phyloP scores from a whole-genome alignment of 1,140 invertebrate species.

The Cardiocondyla obscurior region DNA sequence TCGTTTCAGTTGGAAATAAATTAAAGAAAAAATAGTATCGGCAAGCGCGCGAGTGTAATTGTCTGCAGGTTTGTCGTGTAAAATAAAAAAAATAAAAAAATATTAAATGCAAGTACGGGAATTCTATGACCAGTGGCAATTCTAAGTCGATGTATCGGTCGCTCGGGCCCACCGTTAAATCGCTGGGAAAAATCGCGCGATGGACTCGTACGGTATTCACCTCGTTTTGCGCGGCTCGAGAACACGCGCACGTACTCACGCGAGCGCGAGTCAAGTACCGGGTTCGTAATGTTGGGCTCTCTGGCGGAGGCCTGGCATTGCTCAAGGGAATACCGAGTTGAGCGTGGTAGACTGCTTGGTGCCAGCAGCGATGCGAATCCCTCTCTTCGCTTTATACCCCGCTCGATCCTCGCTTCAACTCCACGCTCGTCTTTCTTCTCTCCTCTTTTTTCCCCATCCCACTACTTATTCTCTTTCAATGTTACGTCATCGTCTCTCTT shows the following conservation, averaged over 20 bases:
- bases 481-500: not conserved
- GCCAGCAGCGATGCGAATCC: conserved; percentile 73
- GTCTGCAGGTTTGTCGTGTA: too few relatives aligned
- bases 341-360: conserved; percentile 81
- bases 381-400: conserved; percentile 45
- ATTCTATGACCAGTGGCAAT: too few relatives aligned
- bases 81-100: too few relatives aligned
- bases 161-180: not conserved
- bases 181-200: not conserved
- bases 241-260: conserved; percentile 30
- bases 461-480: conserved; percentile 34
- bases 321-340: conserved; percentile 71
- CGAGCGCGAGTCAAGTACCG: conserved; percentile 60
- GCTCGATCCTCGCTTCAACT: conserved; percentile 1
- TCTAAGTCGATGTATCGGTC: not conserved
- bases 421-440: not conserved
- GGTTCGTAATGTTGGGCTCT: conserved; percentile 61
- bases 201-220: not conserved
- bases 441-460: not conserved
- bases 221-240: too few relatives aligned
- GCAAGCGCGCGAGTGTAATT: too few relatives aligned
- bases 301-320: conserved; percentile 62
- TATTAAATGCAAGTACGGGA: too few relatives aligned
- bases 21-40: too few relatives aligned
- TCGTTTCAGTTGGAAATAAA: not conserved